These are phyloP conservation scores for Chionoecetes opilio DNA, from an alignment of 1,140 invertebrate genomes.

Conservation along the genomic window DNA sequence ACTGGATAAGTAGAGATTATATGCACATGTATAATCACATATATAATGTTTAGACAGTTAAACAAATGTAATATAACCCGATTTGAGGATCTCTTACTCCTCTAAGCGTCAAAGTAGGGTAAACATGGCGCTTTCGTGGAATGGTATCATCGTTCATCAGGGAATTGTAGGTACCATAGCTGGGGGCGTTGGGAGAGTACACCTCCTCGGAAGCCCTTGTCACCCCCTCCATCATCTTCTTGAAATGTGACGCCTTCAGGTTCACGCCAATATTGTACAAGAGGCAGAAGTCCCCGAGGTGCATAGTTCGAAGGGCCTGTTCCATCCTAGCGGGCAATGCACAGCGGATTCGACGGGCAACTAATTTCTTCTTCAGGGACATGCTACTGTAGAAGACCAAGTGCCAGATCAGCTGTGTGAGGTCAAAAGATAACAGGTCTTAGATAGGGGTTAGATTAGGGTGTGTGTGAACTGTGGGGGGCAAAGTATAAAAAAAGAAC, in stretches of 20 bases:
- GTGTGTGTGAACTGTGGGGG: too few species aligned
- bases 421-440: too few species aligned
- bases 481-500: too few species aligned
- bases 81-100: too few species aligned
- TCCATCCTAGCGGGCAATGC: conserved; percentile 93
- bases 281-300: conserved; percentile 97
- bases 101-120: conserved; percentile 38
- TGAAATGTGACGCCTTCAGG: conserved; percentile 95
- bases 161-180: background rate
- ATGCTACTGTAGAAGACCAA: conserved; percentile 91
- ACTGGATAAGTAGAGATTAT: too few species aligned
- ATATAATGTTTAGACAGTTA: too few species aligned
- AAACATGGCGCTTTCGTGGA: background rate
- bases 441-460: too few species aligned
- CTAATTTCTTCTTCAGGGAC: conserved; percentile 93
- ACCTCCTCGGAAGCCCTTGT: conserved; percentile 84
- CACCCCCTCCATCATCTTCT: conserved; percentile 94
- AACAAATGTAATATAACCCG: too few species aligned
- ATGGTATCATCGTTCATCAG: background rate
- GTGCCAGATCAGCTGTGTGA: conserved; percentile 85
- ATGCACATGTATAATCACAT: too few species aligned
- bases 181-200: background rate
- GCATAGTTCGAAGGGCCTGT: conserved; percentile 93
- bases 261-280: conserved; percentile 97
- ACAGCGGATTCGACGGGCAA: conserved; percentile 92